Percentiles rank a stretch among this genome's conserved stretches.
Evolutionary conservation across 2,888 invertebrate species (phyloP).

Genomic region (Drosophila koepferae): DNA sequence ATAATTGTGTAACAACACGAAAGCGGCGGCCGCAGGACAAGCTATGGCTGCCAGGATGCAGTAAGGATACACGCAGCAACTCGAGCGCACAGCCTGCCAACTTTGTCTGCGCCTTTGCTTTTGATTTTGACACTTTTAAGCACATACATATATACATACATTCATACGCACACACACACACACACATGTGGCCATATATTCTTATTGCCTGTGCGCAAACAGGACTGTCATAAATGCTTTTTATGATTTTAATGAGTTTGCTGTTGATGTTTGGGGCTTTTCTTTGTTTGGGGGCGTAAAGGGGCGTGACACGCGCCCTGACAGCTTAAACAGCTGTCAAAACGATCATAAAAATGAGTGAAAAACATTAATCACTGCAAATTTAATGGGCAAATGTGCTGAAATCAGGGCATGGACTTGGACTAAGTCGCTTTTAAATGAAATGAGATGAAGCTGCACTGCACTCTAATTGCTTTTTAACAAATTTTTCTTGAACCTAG

Average conservation of each 20-base stretch:
- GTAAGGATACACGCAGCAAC: constrained; percentile 51
- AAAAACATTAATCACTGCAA: constrained; percentile 63
- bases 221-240: constrained; percentile 78
- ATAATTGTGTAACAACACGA: constrained; percentile 77
- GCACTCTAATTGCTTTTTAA: neutral
- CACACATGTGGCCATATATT: constrained; percentile 16
- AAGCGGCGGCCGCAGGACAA: constrained; percentile 38
- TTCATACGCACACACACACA: neutral
- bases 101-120: constrained; percentile 70
- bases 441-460: neutral
- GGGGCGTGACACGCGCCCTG: constrained; percentile 18
- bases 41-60: constrained; percentile 40
- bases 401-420: neutral
- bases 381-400: neutral
- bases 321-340: constrained; percentile 48
- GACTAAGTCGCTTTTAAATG: neutral
- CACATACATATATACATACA: constrained; percentile 4
- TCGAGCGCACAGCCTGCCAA: constrained; percentile 45
- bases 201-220: constrained; percentile 76
- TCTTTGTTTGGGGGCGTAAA: neutral
- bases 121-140: constrained; percentile 78
- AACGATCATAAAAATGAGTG: constrained; percentile 35
- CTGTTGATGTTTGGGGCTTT: constrained; percentile 66
- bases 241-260: constrained; percentile 81
- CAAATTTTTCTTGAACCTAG: neutral